phyloP scores from a whole-genome alignment of 30 jellyfish, hydroid and myxozoan species.

The Hydra vulgaris region DNA sequence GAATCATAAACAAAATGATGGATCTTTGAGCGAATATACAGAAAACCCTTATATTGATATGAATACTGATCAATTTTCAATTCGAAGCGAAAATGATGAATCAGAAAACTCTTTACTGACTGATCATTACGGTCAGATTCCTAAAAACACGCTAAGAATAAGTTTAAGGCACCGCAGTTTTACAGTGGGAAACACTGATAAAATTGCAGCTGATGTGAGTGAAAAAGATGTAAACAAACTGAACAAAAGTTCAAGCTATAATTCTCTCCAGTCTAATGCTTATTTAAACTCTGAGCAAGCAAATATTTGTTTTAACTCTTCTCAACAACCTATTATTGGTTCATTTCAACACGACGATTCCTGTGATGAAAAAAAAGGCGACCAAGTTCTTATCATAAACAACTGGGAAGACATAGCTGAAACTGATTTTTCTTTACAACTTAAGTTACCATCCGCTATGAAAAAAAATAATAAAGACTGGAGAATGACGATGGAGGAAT shows the following conservation, averaged over 20 bases:
- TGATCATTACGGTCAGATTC: not conserved
- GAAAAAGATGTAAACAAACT: not conserved
- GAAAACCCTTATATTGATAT: constrained; percentile 23
- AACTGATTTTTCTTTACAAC: constrained; percentile 1
- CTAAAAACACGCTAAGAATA: not conserved
- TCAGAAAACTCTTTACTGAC: not conserved
- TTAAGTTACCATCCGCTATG: not conserved
- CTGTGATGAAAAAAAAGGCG: not conserved
- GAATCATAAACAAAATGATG: not conserved
- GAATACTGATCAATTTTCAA: not conserved
- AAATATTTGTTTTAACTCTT: not conserved
- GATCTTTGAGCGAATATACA: not conserved
- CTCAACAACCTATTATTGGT: not conserved
- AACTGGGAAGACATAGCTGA: not conserved
- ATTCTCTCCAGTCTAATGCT: not conserved
- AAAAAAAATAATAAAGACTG: not conserved
- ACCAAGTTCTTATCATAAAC: not conserved
- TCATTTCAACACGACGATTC: not conserved
- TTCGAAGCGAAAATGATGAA: not conserved
- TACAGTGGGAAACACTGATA: not conserved
- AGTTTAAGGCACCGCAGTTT: constrained; percentile 12
- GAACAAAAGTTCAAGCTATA: not conserved
- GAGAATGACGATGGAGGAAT: constrained; percentile 5
- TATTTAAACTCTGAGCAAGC: not conserved
- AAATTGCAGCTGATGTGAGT: not conserved